A percentile compares a stretch with the other conserved stretches of the same genome.
Evolutionary conservation across 1,140 invertebrate genomes (phyloP).

Genomic region (Brachionus sp.): DNA sequence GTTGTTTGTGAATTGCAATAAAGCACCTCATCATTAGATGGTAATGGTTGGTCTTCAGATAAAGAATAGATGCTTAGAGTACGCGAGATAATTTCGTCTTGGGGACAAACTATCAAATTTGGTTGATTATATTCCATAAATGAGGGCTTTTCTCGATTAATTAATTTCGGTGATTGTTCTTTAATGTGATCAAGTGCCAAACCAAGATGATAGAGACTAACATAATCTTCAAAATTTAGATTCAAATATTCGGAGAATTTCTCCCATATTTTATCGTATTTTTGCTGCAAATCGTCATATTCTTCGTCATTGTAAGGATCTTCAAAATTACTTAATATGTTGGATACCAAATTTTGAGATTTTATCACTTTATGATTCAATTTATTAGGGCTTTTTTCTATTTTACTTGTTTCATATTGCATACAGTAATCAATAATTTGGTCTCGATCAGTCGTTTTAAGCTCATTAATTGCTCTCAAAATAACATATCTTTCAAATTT

Average conservation of each 20-base stretch:
- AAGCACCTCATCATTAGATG: slow-evolving; percentile 54
- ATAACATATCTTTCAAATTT: slow-evolving; percentile 48
- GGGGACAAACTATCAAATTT: slow-evolving; percentile 52
- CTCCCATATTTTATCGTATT: slow-evolving; percentile 51
- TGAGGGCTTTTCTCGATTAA: slow-evolving; percentile 48
- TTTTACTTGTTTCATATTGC: not conserved
- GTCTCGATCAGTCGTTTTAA: not conserved
- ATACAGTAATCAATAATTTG: not conserved
- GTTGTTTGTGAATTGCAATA: slow-evolving; percentile 53
- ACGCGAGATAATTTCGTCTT: slow-evolving; percentile 48
- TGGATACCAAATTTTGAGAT: not conserved
- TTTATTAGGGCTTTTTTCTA: not conserved
- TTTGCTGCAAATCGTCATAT: slow-evolving; percentile 41
- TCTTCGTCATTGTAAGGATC: not conserved
- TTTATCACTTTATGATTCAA: not conserved
- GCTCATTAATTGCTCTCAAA: slow-evolving; percentile 46
- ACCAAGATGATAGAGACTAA: slow-evolving; percentile 54
- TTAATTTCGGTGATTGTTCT: slow-evolving; percentile 47
- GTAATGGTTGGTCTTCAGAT: slow-evolving; percentile 47
- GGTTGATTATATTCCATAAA: slow-evolving; percentile 49
- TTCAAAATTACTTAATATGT: not conserved
- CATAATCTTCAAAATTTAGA: slow-evolving; percentile 52
- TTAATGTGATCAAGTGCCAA: slow-evolving; percentile 48
- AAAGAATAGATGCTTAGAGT: not conserved
- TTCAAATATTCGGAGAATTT: slow-evolving; percentile 50